Percentiles rank a stretch among this genome's conserved stretches.
Evolutionary conservation across 1,140 invertebrate species (phyloP).

Genomic region (Pseudomyrmex flavicornis): DNA sequence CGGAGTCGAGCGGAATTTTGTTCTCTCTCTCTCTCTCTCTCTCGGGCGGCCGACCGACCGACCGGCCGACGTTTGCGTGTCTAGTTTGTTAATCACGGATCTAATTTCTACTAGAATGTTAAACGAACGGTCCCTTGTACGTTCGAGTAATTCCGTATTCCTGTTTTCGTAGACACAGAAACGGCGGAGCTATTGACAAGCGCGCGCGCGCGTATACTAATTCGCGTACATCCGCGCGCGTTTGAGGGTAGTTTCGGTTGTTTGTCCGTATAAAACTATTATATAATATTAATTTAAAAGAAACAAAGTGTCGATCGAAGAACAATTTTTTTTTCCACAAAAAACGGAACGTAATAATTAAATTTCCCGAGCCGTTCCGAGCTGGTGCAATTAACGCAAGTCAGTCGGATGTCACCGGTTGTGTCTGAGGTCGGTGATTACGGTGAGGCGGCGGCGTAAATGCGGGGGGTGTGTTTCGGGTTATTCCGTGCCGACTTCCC

Average conservation of each 20-base stretch:
- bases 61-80: slow-evolving; percentile 51
- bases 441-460: not conserved
- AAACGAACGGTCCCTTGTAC: slow-evolving; percentile 44
- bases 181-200: slow-evolving; percentile 6
- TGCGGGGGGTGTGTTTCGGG: slow-evolving; percentile 11
- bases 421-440: slow-evolving; percentile 28
- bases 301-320: not conserved
- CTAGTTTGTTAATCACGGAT: slow-evolving; percentile 61
- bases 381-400: slow-evolving; percentile 29
- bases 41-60: too few relatives aligned
- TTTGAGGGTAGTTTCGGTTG: too few relatives aligned
- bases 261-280: too few relatives aligned
- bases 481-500: slow-evolving; percentile 53
- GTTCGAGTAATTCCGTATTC: slow-evolving; percentile 34
- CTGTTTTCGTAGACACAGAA: slow-evolving; percentile 7
- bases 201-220: not conserved
- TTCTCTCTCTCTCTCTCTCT: not conserved
- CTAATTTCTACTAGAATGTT: slow-evolving; percentile 54
- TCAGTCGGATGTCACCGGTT: slow-evolving; percentile 35
- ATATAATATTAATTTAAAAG: too few relatives aligned
- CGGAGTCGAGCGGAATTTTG: slow-evolving; percentile 69
- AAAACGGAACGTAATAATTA: too few relatives aligned
- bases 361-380: not conserved
- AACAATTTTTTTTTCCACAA: not conserved
- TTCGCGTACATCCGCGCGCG: too few relatives aligned